A percentile compares a stretch with the other conserved stretches of the same genome.
These are phyloP conservation scores for Notothenia rossii DNA, from an alignment of 2,113 vertebrate genomes.

Conservation along the genomic window DNA sequence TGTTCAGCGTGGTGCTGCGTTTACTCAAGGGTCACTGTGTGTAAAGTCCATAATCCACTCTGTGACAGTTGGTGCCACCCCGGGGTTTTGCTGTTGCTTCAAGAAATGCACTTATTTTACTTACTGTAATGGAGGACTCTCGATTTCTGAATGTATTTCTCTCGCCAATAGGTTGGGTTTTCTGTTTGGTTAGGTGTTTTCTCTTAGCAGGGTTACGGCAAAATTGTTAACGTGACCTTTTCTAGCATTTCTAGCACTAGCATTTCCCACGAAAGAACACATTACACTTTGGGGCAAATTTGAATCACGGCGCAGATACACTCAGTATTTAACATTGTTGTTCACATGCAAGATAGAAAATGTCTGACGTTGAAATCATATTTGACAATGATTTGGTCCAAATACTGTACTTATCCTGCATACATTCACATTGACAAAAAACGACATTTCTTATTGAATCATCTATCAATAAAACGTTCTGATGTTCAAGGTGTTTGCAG, in stretches of 20 bases:
- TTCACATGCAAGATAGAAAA: too few relatives aligned
- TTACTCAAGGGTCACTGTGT: constrained; percentile 66
- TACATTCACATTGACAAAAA: not conserved
- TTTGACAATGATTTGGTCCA: not conserved
- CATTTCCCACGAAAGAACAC: too few relatives aligned
- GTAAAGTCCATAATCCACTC: constrained; percentile 67
- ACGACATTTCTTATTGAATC: not conserved
- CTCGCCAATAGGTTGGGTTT: too few relatives aligned
- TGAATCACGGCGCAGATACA: too few relatives aligned
- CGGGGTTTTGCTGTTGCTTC: constrained; percentile 42
- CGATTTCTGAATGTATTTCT: not conserved
- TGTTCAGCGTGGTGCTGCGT: constrained; percentile 53
- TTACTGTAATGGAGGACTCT: not conserved
- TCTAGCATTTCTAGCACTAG: too few relatives aligned
- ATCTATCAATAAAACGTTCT: not conserved
- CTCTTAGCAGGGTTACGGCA: too few relatives aligned
- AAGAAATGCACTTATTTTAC: constrained; percentile 15
- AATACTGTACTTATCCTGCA: not conserved
- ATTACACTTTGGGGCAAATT: too few relatives aligned
- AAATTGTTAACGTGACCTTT: too few relatives aligned
- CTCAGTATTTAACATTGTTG: too few relatives aligned
- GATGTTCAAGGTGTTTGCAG: not conserved
- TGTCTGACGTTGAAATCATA: too few relatives aligned
- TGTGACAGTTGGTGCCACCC: constrained; percentile 53
- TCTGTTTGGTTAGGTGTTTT: too few relatives aligned